phyloP scores from a whole-genome alignment of 2,888 invertebrate species.

The Thalpophila matura region DNA sequence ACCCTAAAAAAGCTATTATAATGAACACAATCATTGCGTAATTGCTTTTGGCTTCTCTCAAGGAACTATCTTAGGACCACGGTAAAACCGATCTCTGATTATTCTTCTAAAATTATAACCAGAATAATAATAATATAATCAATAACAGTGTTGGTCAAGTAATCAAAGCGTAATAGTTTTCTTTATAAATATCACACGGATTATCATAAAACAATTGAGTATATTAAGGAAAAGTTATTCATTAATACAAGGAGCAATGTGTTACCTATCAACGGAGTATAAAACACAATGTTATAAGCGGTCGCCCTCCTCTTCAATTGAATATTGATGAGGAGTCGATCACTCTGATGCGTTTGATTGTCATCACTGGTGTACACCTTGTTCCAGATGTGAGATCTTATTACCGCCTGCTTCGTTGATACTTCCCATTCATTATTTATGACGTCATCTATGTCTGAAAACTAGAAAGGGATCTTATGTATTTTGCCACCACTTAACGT shows the following conservation, averaged over 20 bases:
- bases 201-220: background rate
- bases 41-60: constrained; percentile 6
- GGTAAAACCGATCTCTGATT: too few relatives aligned
- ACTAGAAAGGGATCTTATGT: constrained; percentile 64
- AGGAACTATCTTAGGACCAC: constrained; percentile 1
- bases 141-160: too few relatives aligned
- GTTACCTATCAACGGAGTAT: constrained; percentile 84
- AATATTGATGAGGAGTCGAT: constrained; percentile 73
- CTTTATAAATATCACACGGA: too few relatives aligned
- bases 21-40: too few relatives aligned
- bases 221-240: background rate
- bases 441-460: constrained; percentile 72
- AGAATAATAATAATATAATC: too few relatives aligned
- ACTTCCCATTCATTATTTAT: constrained; percentile 77
- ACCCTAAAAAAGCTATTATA: too few relatives aligned
- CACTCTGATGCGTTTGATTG: constrained; percentile 74
- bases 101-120: too few relatives aligned
- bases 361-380: constrained; percentile 60
- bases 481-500: too few relatives aligned
- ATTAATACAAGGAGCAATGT: background rate
- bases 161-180: too few relatives aligned
- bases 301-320: constrained; percentile 74
- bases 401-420: constrained; percentile 55
- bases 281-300: constrained; percentile 81
- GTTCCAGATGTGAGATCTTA: constrained; percentile 70